These are phyloP conservation scores for Glossophaga mutica DNA, from an alignment of 2,797 vertebrate genomes.

Conservation along the genomic window DNA sequence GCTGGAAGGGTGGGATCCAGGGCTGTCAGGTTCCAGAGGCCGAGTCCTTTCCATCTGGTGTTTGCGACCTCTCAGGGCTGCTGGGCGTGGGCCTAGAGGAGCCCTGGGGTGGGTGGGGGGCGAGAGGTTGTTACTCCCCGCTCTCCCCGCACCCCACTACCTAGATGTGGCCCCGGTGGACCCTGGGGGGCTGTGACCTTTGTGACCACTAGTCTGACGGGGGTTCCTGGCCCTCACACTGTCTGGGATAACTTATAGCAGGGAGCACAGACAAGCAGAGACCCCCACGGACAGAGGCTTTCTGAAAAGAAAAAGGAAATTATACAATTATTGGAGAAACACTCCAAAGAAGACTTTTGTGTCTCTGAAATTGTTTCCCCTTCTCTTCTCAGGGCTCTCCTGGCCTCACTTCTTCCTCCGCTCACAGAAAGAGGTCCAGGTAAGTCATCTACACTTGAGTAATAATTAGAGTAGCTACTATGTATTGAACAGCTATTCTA, in stretches of 20 bases:
- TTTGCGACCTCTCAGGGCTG: not conserved
- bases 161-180: not conserved
- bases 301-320: not conserved
- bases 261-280: not conserved
- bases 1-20: not conserved
- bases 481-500: not conserved
- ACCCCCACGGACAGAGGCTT: not conserved
- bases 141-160: no score
- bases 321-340: not conserved
- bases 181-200: not conserved
- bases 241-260: not conserved
- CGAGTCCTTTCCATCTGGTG: rapidly evolving
- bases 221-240: not conserved
- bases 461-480: not conserved
- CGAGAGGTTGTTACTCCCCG: no score
- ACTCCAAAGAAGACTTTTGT: not conserved
- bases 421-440: not conserved
- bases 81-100: not conserved
- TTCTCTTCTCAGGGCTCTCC: not conserved
- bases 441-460: not conserved
- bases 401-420: not conserved
- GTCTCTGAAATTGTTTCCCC: not conserved
- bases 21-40: not conserved
- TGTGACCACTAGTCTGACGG: not conserved
- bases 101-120: not conserved